Evolutionary conservation across 2,888 invertebrate species (phyloP).

Genomic region (Tinea semifulvella): DNA sequence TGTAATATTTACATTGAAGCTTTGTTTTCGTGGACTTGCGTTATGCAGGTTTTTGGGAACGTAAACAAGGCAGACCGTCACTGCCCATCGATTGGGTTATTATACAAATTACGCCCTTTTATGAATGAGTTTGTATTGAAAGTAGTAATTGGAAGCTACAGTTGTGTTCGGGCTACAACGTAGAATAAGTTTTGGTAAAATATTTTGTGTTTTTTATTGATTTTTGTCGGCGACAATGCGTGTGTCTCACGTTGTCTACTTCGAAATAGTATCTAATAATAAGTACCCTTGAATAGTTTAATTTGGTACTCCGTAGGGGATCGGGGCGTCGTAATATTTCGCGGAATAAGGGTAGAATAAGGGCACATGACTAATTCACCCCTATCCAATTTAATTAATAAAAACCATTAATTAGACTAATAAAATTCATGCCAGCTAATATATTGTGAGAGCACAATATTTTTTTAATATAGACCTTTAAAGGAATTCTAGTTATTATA

Average conservation of each 20-base stretch:
- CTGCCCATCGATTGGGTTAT: conserved; percentile 51
- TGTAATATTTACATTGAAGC: conserved; percentile 36
- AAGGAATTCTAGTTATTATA: too few relatives aligned
- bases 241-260: conserved; percentile 25
- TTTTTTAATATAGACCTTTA: too few relatives aligned
- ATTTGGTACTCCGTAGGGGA: conserved; percentile 26
- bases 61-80: conserved; percentile 40
- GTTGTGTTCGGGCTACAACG: neutral
- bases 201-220: conserved; percentile 22
- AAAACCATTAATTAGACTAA: too few relatives aligned
- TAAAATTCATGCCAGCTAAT: too few relatives aligned
- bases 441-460: too few relatives aligned
- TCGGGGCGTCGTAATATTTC: conserved; percentile 29
- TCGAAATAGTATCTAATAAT: conserved; percentile 17
- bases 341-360: conserved; percentile 37
- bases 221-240: conserved; percentile 21
- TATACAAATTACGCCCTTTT: conserved; percentile 42
- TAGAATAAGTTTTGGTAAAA: neutral
- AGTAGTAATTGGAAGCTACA: conserved; percentile 16
- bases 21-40: conserved; percentile 32
- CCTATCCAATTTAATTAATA: too few relatives aligned
- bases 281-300: conserved; percentile 15
- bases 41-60: conserved; percentile 24
- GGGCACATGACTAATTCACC: too few relatives aligned
- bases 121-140: conserved; percentile 48